Base-by-base conservation (phyloP, 2,888 invertebrate genomes). In the Ptycholaimellus sp. region DNA sequence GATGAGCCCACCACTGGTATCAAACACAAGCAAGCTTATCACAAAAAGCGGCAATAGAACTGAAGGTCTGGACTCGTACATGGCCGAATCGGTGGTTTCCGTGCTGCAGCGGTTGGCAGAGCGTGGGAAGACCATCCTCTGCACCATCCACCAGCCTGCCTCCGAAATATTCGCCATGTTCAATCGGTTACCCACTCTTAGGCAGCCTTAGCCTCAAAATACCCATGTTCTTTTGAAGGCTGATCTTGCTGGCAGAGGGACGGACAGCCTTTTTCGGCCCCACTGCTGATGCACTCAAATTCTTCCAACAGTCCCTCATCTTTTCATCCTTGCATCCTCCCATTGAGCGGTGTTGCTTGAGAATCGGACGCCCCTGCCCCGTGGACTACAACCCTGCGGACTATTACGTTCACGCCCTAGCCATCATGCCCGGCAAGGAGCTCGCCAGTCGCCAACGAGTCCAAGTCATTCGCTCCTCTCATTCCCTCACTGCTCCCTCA, bases 1-100 rank as follows among this genome's bases (percentile, higher is more conserved):
- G 93, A 93, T 54, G 93, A 93, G 54, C 90, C 90, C 0, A 93
- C 90, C 0, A 85, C 85, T 0, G n/a, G 53, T n/a, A n/a, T n/a
- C n/a, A n/a, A n/a, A n/a, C n/a, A n/a, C n/a, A n/a, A n/a, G 90
- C 52, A 87, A 90, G 53, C 85, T 85, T 0, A 87, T 87, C 0
- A 83, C n/a, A n/a, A n/a, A n/a, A n/a, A n/a, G n/a, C n/a, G n/a
- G n/a, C n/a, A n/a, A n/a, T n/a, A n/a, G n/a, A n/a, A n/a, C 83
- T 0, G n/a, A n/a, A n/a, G 85, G 90, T 2, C 65, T 93, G 39
- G 93, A 93, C 60, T 83, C 87, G 0, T 87, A 78, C 53, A 90
- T 87, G 82, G 90, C 93, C 0, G 74, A 79, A 55, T 83, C 77
- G 59, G 81, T 90, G 2, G 72, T 83, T 16, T 73, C 76, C 59